phyloP scores from a whole-genome alignment of 2,888 invertebrate species.

The Diaprepes abbreviatus region DNA sequence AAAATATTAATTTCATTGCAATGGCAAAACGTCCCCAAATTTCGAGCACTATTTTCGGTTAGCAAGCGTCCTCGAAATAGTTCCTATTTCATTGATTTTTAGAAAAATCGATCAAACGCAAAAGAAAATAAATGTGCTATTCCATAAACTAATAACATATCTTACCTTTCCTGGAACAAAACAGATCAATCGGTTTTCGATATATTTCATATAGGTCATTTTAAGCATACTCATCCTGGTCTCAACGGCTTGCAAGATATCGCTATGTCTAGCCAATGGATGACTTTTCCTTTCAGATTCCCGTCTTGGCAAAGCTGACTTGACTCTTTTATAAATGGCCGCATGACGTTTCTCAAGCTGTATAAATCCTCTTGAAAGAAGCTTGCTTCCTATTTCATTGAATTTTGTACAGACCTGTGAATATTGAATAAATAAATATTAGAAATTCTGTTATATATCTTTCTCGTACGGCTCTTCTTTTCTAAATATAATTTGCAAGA shows the following conservation, averaged over 20 bases:
- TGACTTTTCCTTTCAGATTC: constrained; percentile 92
- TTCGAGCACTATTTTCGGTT: no score
- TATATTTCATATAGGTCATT: constrained; percentile 93
- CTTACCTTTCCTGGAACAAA: constrained; percentile 93
- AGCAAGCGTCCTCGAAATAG: no score
- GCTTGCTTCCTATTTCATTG: constrained; percentile 80
- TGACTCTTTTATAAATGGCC: constrained; percentile 82
- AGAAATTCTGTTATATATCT: no score
- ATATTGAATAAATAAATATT: no score
- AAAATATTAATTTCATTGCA: no score
- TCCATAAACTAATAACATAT: no score
- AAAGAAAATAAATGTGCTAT: no score
- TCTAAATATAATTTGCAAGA: no score
- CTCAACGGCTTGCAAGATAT: constrained; percentile 90
- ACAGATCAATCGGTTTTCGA: constrained; percentile 86
- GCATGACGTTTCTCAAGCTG: constrained; percentile 84
- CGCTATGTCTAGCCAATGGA: constrained; percentile 88
- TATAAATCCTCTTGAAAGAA: constrained; percentile 86
- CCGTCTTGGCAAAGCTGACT: constrained; percentile 85
- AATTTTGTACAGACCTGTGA: constrained; percentile 87
- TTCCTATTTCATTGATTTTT: no score
- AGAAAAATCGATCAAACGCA: no score
- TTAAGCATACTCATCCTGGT: constrained; percentile 92
- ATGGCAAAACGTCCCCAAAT: no score
- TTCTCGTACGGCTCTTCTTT: no score